Evolutionary conservation across 2,113 vertebrate species (phyloP).

Genomic region (Patagioenas fasciata): DNA sequence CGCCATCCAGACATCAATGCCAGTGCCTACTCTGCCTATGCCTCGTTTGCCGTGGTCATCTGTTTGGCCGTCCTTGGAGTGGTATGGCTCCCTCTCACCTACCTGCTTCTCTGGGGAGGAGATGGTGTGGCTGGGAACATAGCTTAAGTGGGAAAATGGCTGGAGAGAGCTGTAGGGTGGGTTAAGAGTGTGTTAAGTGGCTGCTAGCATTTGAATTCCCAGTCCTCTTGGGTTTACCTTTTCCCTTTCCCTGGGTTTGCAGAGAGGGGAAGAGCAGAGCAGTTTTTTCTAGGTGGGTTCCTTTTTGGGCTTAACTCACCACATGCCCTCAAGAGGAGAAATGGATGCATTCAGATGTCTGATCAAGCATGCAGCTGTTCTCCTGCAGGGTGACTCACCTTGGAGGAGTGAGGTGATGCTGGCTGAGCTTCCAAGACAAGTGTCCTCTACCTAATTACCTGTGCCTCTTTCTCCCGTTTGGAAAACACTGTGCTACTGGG

Average conservation of each 20-base stretch:
- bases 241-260: neutral
- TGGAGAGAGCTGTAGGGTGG: neutral
- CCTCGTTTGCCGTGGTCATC: conserved; percentile 80
- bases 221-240: neutral
- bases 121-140: neutral
- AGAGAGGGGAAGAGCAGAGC: neutral
- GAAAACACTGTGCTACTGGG: neutral
- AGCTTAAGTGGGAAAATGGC: neutral
- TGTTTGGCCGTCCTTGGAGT: conserved; percentile 82
- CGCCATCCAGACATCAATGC: conserved; percentile 85
- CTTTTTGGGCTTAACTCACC: neutral
- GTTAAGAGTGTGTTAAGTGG: neutral
- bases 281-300: neutral
- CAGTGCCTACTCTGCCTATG: conserved; percentile 82
- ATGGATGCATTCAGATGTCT: neutral
- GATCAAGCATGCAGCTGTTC: neutral
- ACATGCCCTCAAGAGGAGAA: neutral
- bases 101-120: neutral
- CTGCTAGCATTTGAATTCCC: neutral
- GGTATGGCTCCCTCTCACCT: conserved; percentile 62
- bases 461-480: neutral
- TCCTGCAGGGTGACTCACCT: neutral
- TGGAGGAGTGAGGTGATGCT: neutral
- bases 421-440: neutral
- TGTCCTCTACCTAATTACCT: neutral